Evolutionary conservation across 2,113 vertebrate genomes (phyloP).

Genomic region (Aythya baeri): DNA sequence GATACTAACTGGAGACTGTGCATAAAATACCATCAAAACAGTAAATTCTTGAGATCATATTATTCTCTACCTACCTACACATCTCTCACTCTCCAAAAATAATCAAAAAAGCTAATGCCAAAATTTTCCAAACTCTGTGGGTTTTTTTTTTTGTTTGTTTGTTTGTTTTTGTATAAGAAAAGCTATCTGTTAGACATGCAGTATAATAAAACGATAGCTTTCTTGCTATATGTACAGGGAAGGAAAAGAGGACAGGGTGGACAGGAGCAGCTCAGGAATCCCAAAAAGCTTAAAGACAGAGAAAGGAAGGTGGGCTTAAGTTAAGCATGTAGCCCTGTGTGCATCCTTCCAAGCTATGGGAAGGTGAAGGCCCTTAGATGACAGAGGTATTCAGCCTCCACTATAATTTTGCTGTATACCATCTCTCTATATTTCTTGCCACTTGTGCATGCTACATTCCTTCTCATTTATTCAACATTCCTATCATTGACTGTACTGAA

Average conservation of each 20-base stretch:
- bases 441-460: background rate
- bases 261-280: background rate
- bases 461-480: background rate
- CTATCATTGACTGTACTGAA: fast-evolving
- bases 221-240: background rate
- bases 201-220: background rate
- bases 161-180: background rate
- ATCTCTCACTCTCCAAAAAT: background rate
- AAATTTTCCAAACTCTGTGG: background rate
- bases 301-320: background rate
- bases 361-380: background rate
- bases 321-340: background rate
- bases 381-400: background rate
- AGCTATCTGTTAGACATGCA: background rate
- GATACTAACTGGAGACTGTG: background rate
- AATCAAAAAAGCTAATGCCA: background rate
- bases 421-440: background rate
- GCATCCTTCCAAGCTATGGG: background rate
- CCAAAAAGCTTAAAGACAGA: background rate
- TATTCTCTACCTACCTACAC: background rate
- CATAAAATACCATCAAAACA: background rate
- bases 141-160: background rate
- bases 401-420: background rate
- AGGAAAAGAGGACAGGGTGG: background rate
- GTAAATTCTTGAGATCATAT: background rate